Base-by-base conservation (phyloP, 2,888 invertebrate genomes). In the Acanthacorydalis orientalis region DNA sequence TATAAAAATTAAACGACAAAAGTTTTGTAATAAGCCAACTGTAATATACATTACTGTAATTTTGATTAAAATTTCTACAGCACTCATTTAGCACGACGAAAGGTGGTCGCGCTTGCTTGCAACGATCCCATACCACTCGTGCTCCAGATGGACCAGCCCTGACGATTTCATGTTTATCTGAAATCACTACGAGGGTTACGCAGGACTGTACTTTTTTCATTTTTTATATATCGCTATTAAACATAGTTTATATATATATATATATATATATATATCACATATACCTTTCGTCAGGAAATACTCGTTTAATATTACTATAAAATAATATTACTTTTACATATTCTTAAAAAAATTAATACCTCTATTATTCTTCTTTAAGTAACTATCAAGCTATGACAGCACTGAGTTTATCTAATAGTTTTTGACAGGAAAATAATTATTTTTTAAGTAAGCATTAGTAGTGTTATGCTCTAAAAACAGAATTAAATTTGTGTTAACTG, bases 1-100 rank as follows among this genome's bases (percentile, higher is more conserved):
- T 35, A 31, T 45, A 45, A 45, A 45, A 45, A 45, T 45, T 45
- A 45, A 45, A 45, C 45, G 45, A 45, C 45, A 45, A 45, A 45
- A 45, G 35, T 45, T 45, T 45, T 45, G 35, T 45, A 45, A 45
- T 45, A 45, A 45, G 45, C 45, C 35, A 45, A 35, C 45, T 45
- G 45, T 45, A 45, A 45, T 45, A 45, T 35, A 45, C 45, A 35
- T 45, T 45, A 45, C 35, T 45, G 16, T 45, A 45, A 45, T 45
- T 45, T 45, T 45, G 45, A 45, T 45, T 45, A 45, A 45, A 45
- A 35, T 45, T 35, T 35, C 35, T 35, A 45, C 45, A 31, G 37
- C 42, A 31, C 42, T 42, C 42, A 42, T 42, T 31, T 42, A 16
- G 42, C 23, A 12, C 31, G 31, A 14, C 12, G 37, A 12, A 37